A percentile compares a stretch with the other conserved stretches of the same genome.
Evolutionary conservation across 2,888 invertebrate genomes (phyloP).

Genomic region (Hedychridium roseum): DNA sequence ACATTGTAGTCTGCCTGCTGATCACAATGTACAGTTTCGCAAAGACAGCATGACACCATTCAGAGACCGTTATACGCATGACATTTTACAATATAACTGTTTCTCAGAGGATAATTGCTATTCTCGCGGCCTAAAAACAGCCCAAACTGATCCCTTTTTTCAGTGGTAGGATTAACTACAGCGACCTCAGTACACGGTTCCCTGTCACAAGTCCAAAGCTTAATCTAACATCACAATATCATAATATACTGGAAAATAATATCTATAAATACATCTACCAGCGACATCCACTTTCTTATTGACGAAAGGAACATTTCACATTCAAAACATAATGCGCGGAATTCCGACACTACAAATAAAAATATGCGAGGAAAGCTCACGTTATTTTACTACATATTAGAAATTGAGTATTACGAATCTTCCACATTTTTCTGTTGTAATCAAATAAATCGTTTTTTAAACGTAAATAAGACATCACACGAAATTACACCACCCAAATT

Average conservation of each 20-base stretch:
- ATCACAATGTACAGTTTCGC: constrained; percentile 60
- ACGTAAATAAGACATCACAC: too few relatives aligned
- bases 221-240: constrained; percentile 64
- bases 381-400: too few relatives aligned
- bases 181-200: constrained; percentile 60
- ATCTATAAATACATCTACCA: too few relatives aligned
- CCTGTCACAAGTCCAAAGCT: constrained; percentile 57
- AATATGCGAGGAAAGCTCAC: too few relatives aligned
- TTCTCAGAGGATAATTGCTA: constrained; percentile 45
- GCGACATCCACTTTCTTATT: too few relatives aligned
- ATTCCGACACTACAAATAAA: too few relatives aligned
- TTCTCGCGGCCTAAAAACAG: constrained; percentile 51
- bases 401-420: too few relatives aligned
- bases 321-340: too few relatives aligned
- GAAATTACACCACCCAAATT: too few relatives aligned
- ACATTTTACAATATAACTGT: constrained; percentile 36
- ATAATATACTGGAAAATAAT: constrained; percentile 58
- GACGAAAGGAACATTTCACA: too few relatives aligned
- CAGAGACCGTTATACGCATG: constrained; percentile 53
- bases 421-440: too few relatives aligned
- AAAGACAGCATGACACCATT: constrained; percentile 43
- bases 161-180: constrained; percentile 54
- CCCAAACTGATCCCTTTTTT: constrained; percentile 55
- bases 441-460: too few relatives aligned
- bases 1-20: constrained; percentile 62